Conservation (phyloP, 2,113 vertebrate species). For the Colaptes auratus region DNA sequence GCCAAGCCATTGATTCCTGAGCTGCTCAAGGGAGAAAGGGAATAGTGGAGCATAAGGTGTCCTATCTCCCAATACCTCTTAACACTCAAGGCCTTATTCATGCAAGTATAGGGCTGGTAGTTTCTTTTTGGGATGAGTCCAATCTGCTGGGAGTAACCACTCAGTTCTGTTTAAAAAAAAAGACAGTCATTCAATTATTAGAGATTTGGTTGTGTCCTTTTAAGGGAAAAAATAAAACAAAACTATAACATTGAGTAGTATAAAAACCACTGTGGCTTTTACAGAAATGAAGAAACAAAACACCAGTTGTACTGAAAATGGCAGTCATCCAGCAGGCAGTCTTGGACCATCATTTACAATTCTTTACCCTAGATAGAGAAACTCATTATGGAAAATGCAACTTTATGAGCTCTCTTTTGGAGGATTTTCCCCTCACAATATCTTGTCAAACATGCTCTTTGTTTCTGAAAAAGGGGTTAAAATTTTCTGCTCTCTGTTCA, state of each 20-base stretch:
- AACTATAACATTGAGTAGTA: neutral
- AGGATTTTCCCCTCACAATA: neutral
- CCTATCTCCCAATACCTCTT: neutral
- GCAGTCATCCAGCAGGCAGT: neutral
- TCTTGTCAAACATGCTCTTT: conserved; percentile 27
- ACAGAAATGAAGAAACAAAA: neutral
- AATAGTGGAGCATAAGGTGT: neutral
- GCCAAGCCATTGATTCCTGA: conserved; percentile 2
- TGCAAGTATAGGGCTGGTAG: neutral
- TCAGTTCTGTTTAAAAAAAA: neutral
- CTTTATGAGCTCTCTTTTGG: neutral
- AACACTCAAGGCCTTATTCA: neutral
- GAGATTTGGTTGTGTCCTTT: neutral
- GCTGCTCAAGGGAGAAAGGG: neutral
- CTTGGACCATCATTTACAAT: neutral
- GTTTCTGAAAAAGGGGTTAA: conserved; percentile 46
- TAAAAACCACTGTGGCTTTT: neutral
- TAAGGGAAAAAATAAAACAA: neutral
- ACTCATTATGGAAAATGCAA: neutral
- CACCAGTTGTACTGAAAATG: neutral
- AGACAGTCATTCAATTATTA: neutral
- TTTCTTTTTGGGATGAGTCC: fast-evolving
- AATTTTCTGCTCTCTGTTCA: conserved; percentile 41
- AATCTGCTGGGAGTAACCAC: neutral
- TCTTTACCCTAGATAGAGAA: neutral